A percentile compares a stretch with the other conserved stretches of the same genome.
These are phyloP conservation scores for Colossoma macropomum DNA, from an alignment of 2,113 vertebrate genomes.

Conservation along the genomic window DNA sequence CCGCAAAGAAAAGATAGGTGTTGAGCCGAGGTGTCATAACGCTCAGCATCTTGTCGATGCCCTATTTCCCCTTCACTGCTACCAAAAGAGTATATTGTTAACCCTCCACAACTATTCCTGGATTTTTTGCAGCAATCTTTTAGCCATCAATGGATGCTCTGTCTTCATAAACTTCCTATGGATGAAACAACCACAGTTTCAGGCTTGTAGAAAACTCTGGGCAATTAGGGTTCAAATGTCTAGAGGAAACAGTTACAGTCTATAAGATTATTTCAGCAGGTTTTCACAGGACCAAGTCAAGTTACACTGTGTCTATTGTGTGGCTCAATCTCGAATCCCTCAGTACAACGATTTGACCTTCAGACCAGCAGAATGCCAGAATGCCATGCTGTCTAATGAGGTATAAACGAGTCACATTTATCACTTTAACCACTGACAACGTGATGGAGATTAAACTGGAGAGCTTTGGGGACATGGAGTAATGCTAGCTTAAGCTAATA, in stretches of 20 bases:
- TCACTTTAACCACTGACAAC: conserved; percentile 2
- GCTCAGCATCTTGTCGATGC: neutral
- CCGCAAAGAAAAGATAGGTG: neutral
- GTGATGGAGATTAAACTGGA: neutral
- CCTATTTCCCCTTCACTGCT: neutral
- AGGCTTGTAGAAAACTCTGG: conserved; percentile 14
- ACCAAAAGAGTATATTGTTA: conserved; percentile 63
- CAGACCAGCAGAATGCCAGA: neutral
- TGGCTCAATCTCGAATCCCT: neutral
- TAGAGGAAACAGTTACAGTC: neutral
- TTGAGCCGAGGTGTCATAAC: neutral
- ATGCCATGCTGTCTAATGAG: neutral
- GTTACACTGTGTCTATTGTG: neutral
- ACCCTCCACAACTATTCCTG: conserved; percentile 67
- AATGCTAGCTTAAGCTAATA: conserved; percentile 2
- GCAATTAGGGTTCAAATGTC: conserved; percentile 41
- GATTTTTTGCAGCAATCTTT: conserved; percentile 66
- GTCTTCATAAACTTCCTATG: conserved; percentile 61
- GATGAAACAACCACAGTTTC: conserved; percentile 49
- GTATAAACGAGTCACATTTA: neutral
- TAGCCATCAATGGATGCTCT: conserved; percentile 61
- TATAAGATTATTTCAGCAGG: neutral
- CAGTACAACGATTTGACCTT: neutral
- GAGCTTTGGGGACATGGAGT: neutral
- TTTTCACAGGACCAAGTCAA: neutral